phyloP scores from a whole-genome alignment of 2,113 vertebrate genomes.

The Coptodon rendalli region DNA sequence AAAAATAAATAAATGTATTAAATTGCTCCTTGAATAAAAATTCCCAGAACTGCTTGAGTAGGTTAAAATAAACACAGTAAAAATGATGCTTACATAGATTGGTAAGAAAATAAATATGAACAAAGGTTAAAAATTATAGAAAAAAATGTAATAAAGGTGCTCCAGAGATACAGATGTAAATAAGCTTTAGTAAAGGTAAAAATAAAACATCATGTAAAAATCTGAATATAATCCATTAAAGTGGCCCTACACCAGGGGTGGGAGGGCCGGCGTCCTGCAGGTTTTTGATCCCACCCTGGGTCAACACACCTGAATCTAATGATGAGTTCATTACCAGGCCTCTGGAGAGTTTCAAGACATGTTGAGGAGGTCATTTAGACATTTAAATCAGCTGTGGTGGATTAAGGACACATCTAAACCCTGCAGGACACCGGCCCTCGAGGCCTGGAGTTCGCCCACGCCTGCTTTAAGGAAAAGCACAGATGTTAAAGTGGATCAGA shows the following conservation, averaged over 20 bases:
- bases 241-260: background rate
- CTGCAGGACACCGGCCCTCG: background rate
- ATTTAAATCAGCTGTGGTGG: background rate
- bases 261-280: background rate
- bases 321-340: rapidly evolving
- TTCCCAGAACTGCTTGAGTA: background rate
- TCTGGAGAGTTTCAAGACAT: rapidly evolving
- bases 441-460: background rate
- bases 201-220: background rate
- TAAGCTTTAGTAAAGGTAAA: background rate
- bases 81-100: rapidly evolving
- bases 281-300: rapidly evolving
- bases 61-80: background rate
- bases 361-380: background rate
- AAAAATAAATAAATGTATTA: background rate
- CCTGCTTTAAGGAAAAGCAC: background rate
- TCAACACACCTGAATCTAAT: background rate
- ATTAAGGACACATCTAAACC: rapidly evolving
- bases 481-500: background rate
- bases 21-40: background rate
- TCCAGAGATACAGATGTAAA: background rate
- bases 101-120: background rate
- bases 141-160: background rate
- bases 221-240: background rate
- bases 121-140: background rate